Conservation (phyloP, 2,888 invertebrate genomes). For the Folsomia candida region DNA sequence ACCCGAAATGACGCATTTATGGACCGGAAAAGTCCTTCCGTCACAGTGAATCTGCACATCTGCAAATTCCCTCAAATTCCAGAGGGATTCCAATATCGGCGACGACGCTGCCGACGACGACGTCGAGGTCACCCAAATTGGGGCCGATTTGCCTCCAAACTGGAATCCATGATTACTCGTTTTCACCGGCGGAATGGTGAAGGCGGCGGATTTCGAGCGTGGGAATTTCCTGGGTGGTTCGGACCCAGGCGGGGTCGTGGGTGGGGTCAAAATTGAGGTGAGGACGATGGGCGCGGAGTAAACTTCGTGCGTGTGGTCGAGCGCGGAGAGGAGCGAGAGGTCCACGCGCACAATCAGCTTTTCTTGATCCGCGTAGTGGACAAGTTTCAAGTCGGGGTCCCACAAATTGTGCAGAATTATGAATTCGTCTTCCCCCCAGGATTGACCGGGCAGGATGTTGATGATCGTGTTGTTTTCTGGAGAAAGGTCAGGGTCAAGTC, state of each 20-base stretch:
- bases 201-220: too few species aligned
- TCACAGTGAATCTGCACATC: constrained; percentile 17
- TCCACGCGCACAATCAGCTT: constrained; percentile 13
- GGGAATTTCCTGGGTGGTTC: too few species aligned
- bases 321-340: constrained; percentile 10
- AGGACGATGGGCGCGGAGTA: not conserved
- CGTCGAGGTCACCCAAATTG: too few species aligned
- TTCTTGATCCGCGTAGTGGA: constrained; percentile 5
- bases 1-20: constrained; percentile 23
- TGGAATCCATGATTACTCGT: too few species aligned
- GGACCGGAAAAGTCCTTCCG: constrained; percentile 8
- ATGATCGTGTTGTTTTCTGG: constrained; percentile 17
- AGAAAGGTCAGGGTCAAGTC: not conserved
- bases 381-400: constrained; percentile 1
- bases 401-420: constrained; percentile 5
- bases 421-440: constrained; percentile 17
- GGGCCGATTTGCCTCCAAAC: too few species aligned
- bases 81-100: constrained; percentile 13
- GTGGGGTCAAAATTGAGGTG: not conserved
- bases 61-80: constrained; percentile 7
- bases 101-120: not conserved
- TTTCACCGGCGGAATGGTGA: too few species aligned
- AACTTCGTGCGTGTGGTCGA: constrained; percentile 9
- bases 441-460: constrained; percentile 7
- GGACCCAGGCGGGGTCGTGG: too few species aligned